phyloP scores from a whole-genome alignment of 2,797 vertebrate genomes.

The Oreortyx pictus region DNA sequence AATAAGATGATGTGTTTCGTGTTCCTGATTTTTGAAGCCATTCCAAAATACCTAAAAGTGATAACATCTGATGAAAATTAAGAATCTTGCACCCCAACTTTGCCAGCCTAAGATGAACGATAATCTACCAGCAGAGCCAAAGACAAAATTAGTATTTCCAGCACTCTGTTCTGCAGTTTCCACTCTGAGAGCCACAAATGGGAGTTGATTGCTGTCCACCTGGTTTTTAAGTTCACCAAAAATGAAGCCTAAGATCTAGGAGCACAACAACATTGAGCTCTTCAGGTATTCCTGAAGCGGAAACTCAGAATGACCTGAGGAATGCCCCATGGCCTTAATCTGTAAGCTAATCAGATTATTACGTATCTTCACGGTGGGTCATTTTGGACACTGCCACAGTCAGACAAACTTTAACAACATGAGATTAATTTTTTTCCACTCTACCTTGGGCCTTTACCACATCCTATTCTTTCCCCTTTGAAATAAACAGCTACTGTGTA shows the following conservation, averaged over 20 bases:
- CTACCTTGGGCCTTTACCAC: slow-evolving; percentile 98
- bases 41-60: background rate
- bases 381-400: background rate
- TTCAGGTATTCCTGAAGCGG: background rate
- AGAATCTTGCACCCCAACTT: background rate
- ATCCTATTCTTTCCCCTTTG: slow-evolving; percentile 97
- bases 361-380: background rate
- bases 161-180: background rate
- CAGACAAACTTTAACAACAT: background rate
- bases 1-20: background rate
- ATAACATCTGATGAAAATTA: background rate
- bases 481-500: slow-evolving; percentile 99
- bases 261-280: background rate
- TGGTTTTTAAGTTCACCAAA: background rate
- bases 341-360: background rate
- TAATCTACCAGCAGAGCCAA: background rate
- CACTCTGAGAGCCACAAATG: background rate
- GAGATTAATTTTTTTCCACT: slow-evolving; percentile 10
- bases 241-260: background rate
- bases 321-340: background rate
- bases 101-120: background rate
- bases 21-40: background rate
- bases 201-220: background rate
- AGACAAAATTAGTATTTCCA: background rate
- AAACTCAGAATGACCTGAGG: background rate